These are phyloP conservation scores for Siniperca undulata DNA, from an alignment of 2,797 vertebrate genomes.

Conservation along the genomic window DNA sequence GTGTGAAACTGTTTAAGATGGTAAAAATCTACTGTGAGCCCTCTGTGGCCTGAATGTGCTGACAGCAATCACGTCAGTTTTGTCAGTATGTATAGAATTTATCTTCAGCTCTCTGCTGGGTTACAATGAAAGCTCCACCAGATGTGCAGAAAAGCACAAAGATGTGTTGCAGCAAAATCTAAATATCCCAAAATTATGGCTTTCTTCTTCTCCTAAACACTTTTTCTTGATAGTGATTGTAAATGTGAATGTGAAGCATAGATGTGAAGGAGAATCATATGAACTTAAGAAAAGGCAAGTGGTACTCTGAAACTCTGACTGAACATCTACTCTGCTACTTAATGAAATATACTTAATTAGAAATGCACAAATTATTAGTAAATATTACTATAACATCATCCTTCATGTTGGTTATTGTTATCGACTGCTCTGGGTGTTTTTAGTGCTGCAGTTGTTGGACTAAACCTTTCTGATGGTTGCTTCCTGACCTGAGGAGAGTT, in stretches of 20 bases:
- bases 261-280: background rate
- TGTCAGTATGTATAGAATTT: background rate
- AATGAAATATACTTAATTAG: background rate
- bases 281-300: background rate
- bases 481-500: background rate
- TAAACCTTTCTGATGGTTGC: background rate
- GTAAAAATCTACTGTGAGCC: background rate
- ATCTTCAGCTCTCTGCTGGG: background rate
- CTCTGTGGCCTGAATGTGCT: background rate
- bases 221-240: background rate
- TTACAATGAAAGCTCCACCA: background rate
- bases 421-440: background rate
- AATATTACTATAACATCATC: background rate
- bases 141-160: background rate
- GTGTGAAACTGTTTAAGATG: conserved; percentile 2
- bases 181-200: background rate
- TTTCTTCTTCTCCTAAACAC: background rate
- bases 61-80: background rate
- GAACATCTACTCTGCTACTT: background rate
- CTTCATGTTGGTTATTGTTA: background rate
- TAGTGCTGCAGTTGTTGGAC: background rate
- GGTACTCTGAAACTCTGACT: background rate
- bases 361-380: background rate
- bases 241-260: background rate
- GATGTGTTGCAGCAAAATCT: background rate